phyloP scores from a whole-genome alignment of 2,888 invertebrate genomes.

The Acanthacorydalis orientalis region DNA sequence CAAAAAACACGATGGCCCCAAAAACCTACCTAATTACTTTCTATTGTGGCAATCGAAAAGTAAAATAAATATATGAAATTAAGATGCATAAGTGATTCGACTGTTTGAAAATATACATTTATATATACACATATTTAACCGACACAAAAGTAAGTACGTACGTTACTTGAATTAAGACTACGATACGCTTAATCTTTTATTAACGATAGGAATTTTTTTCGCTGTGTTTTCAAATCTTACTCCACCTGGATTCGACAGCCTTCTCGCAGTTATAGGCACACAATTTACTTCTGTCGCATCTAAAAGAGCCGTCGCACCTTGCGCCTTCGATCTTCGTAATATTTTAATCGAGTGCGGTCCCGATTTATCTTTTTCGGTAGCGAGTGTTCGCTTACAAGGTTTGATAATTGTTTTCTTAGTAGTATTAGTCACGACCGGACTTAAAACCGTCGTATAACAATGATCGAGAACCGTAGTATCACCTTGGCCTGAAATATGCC shows the following conservation, averaged over 20 bases:
- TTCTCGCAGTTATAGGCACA: not conserved
- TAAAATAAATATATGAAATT: too few species aligned
- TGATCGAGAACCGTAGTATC: not conserved
- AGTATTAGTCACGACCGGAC: not conserved
- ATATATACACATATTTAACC: too few species aligned
- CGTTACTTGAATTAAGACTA: not conserved
- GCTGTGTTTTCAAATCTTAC: not conserved
- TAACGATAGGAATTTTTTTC: not conserved
- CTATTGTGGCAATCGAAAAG: too few species aligned
- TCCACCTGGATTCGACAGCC: not conserved
- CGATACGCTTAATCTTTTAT: not conserved
- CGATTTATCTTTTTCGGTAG: conserved; percentile 21
- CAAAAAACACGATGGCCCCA: too few species aligned
- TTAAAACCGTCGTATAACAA: not conserved
- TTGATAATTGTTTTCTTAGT: conserved; percentile 14
- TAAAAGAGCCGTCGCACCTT: conserved; percentile 9
- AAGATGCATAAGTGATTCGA: too few species aligned
- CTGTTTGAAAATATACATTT: too few species aligned
- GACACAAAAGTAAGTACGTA: too few species aligned
- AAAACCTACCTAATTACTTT: too few species aligned
- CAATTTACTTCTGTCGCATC: not conserved
- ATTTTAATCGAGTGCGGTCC: conserved; percentile 23
- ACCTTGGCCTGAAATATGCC: not conserved
- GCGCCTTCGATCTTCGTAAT: conserved; percentile 16
- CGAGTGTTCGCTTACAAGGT: conserved; percentile 21